These are phyloP conservation scores for Hermodice carunculata DNA, from an alignment of 2,888 invertebrate genomes.

Conservation along the genomic window DNA sequence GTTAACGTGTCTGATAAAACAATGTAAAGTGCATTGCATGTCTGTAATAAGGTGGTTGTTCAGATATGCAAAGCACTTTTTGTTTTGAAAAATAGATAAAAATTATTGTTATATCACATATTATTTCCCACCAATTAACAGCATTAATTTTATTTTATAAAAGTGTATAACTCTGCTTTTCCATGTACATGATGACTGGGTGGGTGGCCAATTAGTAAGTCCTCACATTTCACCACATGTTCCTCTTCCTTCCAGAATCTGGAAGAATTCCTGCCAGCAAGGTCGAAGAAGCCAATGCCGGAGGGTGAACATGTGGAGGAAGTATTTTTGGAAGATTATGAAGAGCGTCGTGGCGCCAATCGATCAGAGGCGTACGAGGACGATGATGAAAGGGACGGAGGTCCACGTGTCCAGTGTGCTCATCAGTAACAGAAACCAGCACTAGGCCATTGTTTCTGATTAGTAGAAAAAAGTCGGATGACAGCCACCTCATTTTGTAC, in stretches of 20 bases:
- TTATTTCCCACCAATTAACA: too few species aligned
- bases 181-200: neutral
- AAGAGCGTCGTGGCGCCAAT: slow-evolving; percentile 73
- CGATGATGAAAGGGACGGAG: slow-evolving; percentile 76
- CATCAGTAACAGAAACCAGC: slow-evolving; percentile 80
- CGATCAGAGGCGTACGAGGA: slow-evolving; percentile 78
- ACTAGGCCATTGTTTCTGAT: too few species aligned
- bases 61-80: too few species aligned
- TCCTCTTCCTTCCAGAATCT: slow-evolving; percentile 74
- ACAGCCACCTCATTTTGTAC: too few species aligned
- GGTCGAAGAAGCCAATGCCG: slow-evolving; percentile 80
- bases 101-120: too few species aligned
- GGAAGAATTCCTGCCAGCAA: slow-evolving; percentile 81
- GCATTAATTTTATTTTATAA: too few species aligned
- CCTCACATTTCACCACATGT: neutral
- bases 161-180: neutral
- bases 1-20: too few species aligned
- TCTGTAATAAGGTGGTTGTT: too few species aligned
- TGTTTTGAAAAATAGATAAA: too few species aligned
- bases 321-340: slow-evolving; percentile 84
- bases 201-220: neutral
- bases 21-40: too few species aligned
- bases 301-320: slow-evolving; percentile 87
- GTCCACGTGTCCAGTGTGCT: slow-evolving; percentile 80
- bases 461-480: too few species aligned